Base-by-base conservation (phyloP, 2,888 invertebrate genomes). In the Chloroclystis v-ata region DNA sequence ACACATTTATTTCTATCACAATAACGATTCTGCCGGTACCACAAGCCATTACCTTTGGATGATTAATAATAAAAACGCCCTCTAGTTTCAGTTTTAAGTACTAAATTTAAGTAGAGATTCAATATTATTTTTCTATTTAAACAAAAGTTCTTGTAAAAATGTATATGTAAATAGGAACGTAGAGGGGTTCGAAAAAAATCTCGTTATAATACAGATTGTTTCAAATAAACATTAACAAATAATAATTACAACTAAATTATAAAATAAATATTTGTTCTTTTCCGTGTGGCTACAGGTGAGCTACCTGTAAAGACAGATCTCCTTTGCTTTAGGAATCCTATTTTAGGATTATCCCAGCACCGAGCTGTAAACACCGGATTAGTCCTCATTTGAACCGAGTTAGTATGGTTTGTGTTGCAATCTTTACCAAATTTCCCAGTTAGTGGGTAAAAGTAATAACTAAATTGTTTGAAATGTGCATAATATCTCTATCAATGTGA, bases 101-200 rank as follows among this genome's bases (percentile, higher is more conserved):
- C 85, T 82, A 78, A 65, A 50, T 72, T 78, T 84, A 85, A 84
- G 82, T 81, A 79, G 83, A 86, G 84, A 85, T 85, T 86, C 82
- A 71, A 60, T 62, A 55, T 56, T 39, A 55, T 29, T 29, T 9
- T 57, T 60, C 58, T 47, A 49, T 52, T 51, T 54, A 56, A 57
- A 62, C 49, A 52, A 49, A 7, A 5, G 13, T 16, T 16, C 12
- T 16, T n/a, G 32, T 16, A 33, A 32, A 33, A 16, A 13, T 16
- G n/a, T 16, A 14, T 4, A 16, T 33, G 14, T 13, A n/a, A 33
- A 33, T 7, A 83, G 77, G 81, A 82, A 82, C 82, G 66, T 68
- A 72, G 72, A 74, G 75, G 78, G 75, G 62, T 60, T 57, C 60
- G 66, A 24, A 13, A 70, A 68, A 67, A 77, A 80, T 78, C 74